Evolutionary conservation across 2,113 vertebrate species (phyloP).

Genomic region (Lepisosteus oculatus): DNA sequence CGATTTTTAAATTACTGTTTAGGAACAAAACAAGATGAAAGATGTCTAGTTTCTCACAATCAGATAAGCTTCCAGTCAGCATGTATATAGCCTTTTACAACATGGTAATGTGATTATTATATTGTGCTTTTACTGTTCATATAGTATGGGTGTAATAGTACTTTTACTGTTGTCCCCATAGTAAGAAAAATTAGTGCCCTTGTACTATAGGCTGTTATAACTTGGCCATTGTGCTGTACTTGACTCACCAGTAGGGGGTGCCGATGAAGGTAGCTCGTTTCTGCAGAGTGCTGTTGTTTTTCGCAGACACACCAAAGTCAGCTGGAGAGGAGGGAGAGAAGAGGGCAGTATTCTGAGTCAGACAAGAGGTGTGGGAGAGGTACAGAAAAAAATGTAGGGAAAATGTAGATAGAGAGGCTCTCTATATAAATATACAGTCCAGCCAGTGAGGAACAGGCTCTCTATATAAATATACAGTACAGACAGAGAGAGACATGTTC

Average conservation of each 20-base stretch:
- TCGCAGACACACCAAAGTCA: conserved; percentile 66
- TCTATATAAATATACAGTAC: neutral
- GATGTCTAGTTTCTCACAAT: no score
- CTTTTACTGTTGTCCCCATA: neutral
- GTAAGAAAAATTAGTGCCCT: neutral
- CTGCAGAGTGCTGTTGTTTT: conserved; percentile 54
- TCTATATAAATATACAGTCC: neutral
- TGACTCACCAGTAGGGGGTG: conserved; percentile 61
- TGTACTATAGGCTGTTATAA: neutral
- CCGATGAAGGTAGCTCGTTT: conserved; percentile 60
- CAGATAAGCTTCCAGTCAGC: no score
- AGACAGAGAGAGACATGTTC: neutral
- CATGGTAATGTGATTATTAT: no score
- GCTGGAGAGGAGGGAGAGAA: conserved; percentile 35
- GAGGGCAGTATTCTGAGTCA: neutral
- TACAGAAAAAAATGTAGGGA: neutral
- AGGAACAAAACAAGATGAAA: no score
- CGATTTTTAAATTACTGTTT: no score
- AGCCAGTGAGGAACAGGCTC: neutral
- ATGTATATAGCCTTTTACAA: no score
- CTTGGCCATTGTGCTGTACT: no score
- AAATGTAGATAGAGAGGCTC: neutral
- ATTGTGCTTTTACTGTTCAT: no score
- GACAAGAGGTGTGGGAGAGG: neutral
- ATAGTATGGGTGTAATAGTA: no score